These are phyloP conservation scores for Resseliella maxima DNA, from an alignment of 2,888 invertebrate genomes.

Conservation along the genomic window DNA sequence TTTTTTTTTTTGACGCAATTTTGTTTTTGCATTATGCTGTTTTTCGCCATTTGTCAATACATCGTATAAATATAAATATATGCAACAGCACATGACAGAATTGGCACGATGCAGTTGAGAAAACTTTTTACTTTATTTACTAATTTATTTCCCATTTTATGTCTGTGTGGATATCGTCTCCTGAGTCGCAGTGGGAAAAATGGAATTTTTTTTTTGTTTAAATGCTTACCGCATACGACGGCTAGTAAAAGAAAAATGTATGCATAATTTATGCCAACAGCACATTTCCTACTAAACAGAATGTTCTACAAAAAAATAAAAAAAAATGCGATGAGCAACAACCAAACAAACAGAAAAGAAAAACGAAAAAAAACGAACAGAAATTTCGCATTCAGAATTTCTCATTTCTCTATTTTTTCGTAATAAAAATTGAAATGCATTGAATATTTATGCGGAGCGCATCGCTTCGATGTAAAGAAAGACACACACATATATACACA, in stretches of 20 bases:
- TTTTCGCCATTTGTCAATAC: background rate
- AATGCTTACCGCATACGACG: background rate
- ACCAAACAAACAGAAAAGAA: background rate
- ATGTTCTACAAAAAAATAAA: background rate
- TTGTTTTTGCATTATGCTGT: background rate
- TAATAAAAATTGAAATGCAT: slow-evolving; percentile 28
- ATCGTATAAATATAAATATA: background rate
- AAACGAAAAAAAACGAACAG: too few relatives aligned
- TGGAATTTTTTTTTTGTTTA: background rate
- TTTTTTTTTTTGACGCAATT: slow-evolving; percentile 41
- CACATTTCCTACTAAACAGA: background rate
- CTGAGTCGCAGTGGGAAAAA: background rate
- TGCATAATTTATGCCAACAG: slow-evolving; percentile 34
- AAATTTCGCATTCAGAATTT: background rate
- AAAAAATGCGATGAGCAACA: background rate
- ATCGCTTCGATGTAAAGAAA: background rate
- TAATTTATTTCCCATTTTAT: slow-evolving; percentile 30
- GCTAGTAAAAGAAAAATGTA: slow-evolving; percentile 14
- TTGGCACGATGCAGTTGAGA: slow-evolving; percentile 45
- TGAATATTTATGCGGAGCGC: slow-evolving; percentile 34
- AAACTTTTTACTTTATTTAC: background rate
- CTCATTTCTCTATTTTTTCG: background rate
- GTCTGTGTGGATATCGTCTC: background rate
- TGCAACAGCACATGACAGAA: background rate
- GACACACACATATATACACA: background rate